Conservation (phyloP, 2,113 vertebrate species). For the Trichomycterus rosablanca region DNA sequence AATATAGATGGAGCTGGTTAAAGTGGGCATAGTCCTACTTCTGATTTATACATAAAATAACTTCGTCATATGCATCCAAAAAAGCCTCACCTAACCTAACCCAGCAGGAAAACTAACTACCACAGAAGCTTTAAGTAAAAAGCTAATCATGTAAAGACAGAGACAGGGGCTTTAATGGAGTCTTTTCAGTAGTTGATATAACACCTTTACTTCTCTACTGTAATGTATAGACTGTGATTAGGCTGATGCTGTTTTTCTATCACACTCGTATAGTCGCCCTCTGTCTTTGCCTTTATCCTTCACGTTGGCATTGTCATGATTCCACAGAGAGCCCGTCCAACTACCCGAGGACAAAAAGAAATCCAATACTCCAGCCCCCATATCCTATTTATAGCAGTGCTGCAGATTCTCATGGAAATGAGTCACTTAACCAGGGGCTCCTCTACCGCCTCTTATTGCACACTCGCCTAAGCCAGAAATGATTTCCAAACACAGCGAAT, state of each 20-base stretch:
- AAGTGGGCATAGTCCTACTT: too few relatives aligned
- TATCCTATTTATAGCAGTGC: conserved; percentile 43
- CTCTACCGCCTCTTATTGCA: conserved; percentile 30
- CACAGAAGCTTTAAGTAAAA: too few relatives aligned
- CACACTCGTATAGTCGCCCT: conserved; percentile 3
- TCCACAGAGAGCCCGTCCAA: conserved; percentile 23
- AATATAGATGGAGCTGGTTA: too few relatives aligned
- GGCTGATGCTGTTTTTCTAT: neutral
- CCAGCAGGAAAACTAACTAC: too few relatives aligned
- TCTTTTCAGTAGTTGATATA: neutral
- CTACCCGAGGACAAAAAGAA: conserved; percentile 33
- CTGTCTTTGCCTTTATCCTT: conserved; percentile 7
- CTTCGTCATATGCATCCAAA: too few relatives aligned
- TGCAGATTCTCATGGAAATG: conserved; percentile 38
- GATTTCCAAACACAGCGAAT: conserved; percentile 38
- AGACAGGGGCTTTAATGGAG: too few relatives aligned
- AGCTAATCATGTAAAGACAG: too few relatives aligned
- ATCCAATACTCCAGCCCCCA: conserved; percentile 38
- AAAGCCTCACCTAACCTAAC: too few relatives aligned
- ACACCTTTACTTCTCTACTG: neutral
- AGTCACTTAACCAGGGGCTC: conserved; percentile 38
- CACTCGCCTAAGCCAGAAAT: conserved; percentile 29
- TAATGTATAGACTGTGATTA: conserved; percentile 6
- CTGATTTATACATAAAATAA: neutral
- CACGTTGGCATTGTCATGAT: conserved; percentile 26